Evolutionary conservation across 2,797 vertebrate genomes (phyloP).

Genomic region (Glossophaga mutica): DNA sequence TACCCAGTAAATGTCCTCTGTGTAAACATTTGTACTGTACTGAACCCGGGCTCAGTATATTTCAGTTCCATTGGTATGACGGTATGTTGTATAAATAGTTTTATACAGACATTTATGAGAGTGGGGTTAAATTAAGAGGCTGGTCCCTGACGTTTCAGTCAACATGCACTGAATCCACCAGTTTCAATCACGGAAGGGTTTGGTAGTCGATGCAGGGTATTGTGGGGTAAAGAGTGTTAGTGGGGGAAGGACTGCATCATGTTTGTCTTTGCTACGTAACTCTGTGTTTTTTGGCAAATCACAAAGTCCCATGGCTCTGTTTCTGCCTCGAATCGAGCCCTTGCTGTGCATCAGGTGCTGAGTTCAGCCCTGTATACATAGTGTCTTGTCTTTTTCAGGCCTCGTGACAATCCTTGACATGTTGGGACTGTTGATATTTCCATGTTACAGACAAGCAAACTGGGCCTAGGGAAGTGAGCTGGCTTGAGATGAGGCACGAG

Average conservation of each 20-base stretch:
- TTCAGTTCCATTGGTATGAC: not conserved
- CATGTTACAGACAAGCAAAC: not conserved
- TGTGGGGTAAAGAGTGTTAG: not conserved
- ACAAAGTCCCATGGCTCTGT: accelerated
- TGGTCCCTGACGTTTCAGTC: not conserved
- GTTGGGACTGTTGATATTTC: not conserved
- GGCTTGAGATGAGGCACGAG: no score
- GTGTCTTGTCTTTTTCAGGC: not conserved
- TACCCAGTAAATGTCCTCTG: not conserved
- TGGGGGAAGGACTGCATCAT: not conserved
- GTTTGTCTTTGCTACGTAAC: not conserved
- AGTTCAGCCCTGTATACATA: no score
- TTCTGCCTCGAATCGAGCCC: not conserved
- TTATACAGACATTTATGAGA: not conserved
- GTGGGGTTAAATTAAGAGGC: not conserved
- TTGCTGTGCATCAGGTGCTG: not conserved
- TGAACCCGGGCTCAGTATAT: not conserved
- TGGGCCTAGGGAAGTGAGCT: not conserved
- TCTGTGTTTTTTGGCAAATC: not conserved
- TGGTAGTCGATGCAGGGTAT: not conserved
- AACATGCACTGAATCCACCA: not conserved
- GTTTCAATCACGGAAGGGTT: no score
- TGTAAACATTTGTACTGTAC: not conserved
- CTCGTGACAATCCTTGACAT: not conserved
- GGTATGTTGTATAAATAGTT: not conserved